Base-by-base conservation (phyloP, 2,888 invertebrate genomes). In the Oscheius onirici region DNA sequence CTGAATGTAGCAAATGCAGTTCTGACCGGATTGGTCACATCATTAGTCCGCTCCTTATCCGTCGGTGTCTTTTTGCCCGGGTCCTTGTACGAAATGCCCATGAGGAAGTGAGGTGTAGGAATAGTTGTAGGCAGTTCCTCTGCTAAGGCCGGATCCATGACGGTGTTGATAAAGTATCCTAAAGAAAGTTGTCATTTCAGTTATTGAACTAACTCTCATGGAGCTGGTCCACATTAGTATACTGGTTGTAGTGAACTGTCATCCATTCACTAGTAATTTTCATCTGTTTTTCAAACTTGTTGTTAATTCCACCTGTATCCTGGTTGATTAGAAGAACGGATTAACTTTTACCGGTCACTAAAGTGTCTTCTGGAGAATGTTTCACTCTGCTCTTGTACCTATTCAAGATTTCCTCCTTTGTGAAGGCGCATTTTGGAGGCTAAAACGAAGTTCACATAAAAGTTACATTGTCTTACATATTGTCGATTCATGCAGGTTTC, bases 351-450 rank as follows among this genome's bases (percentile, higher is more conserved):
- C 66, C 68, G 3, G 61, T 43, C 60, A 69, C 61, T 34, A 69
- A 17, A 34, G 61, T 43, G 43, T 57, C 58, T 20, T 78, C 71
- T 44, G 65, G 41, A 20, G 74, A 54, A 40, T 61, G 28, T 41
- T 58, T 58, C 52, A 20, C 60, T 54, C 63, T 71, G n/a, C 40
- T 22, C 20, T 54, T 61, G n/a, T 71, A 73, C 40, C 77, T 57
- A 34, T 73, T 74, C n/a, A 73, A 54, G n/a, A 81, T 75, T 69
- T 81, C 81, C 26, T 80, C 78, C 58, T 76, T 76, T 13, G 78
- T 76, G 61, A 76, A 79, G 22, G 81, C 77, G 54, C 81, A 81
- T 67, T 79, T 80, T n/a, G 81, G 81, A 17, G 81, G 79, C 81
- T 81, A 51, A 41, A 55, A 54, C 24, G 15, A 2, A 34, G 34